Percentiles rank a stretch among this genome's conserved stretches.
These are phyloP conservation scores for Eupithecia abbreviata DNA, from an alignment of 2,888 invertebrate genomes.

Conservation along the genomic window DNA sequence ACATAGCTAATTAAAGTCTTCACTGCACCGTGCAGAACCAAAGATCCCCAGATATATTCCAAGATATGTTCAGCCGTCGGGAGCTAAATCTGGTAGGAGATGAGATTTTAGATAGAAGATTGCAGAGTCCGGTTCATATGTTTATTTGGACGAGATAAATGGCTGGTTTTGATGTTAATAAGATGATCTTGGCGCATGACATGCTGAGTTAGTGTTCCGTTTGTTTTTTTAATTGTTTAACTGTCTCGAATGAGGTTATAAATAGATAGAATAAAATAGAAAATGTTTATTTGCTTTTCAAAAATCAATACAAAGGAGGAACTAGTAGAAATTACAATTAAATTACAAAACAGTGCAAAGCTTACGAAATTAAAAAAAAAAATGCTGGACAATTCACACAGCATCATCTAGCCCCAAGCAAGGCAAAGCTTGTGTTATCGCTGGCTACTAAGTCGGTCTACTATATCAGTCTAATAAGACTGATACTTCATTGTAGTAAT, in stretches of 20 bases:
- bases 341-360: too few relatives aligned
- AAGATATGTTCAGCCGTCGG: conserved; percentile 7
- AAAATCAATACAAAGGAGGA: too few relatives aligned
- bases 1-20: conserved; percentile 30
- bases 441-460: too few relatives aligned
- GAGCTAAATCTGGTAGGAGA: conserved; percentile 52
- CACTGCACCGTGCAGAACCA: conserved; percentile 57
- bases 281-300: too few relatives aligned
- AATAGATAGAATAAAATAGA: too few relatives aligned
- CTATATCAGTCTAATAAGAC: too few relatives aligned
- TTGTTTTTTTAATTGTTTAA: background rate
- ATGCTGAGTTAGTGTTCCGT: conserved; percentile 8
- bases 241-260: background rate
- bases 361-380: too few relatives aligned
- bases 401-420: too few relatives aligned
- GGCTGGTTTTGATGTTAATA: conserved; percentile 31
- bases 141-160: conserved; percentile 35
- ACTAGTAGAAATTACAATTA: too few relatives aligned
- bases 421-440: too few relatives aligned
- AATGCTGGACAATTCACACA: too few relatives aligned
- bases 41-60: conserved; percentile 53
- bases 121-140: conserved; percentile 23
- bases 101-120: conserved; percentile 45
- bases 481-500: too few relatives aligned
- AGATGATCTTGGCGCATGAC: conserved; percentile 23